These are phyloP conservation scores for Agriotes lineatus DNA, from an alignment of 2,888 invertebrate species.

Conservation along the genomic window DNA sequence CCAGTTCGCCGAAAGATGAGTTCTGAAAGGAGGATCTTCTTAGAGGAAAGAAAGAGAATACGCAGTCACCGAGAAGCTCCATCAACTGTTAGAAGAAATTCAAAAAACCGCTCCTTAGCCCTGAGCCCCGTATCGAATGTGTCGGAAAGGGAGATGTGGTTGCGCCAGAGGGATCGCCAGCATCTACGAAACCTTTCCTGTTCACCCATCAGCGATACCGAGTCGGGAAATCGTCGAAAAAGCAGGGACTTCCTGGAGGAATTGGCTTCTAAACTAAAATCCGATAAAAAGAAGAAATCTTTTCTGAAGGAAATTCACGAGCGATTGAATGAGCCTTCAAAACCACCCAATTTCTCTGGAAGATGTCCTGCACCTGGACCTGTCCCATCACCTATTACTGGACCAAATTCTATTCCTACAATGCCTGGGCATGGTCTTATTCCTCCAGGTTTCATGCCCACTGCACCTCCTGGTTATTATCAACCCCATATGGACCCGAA, in stretches of 20 bases:
- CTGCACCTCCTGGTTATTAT: conserved; percentile 16
- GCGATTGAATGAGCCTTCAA: conserved; percentile 27
- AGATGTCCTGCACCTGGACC: conserved; percentile 54
- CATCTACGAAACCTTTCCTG: not conserved
- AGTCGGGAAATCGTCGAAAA: not conserved
- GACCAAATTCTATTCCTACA: not conserved
- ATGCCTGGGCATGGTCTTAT: conserved; percentile 57
- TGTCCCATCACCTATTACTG: not conserved
- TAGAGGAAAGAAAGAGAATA: not conserved
- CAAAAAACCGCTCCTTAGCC: not conserved
- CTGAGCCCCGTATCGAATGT: conserved; percentile 31
- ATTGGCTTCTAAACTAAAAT: conserved; percentile 59
- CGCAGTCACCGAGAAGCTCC: not conserved
- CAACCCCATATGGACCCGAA: conserved; percentile 21
- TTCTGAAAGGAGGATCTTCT: not conserved
- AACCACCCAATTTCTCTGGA: conserved; percentile 1
- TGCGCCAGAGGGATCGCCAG: conserved; percentile 23
- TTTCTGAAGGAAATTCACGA: conserved; percentile 36
- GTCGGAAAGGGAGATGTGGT: conserved; percentile 46
- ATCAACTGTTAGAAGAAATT: not conserved
- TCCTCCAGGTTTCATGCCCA: conserved; percentile 29
- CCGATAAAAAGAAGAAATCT: conserved; percentile 28
- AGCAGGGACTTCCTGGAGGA: conserved; percentile 59
- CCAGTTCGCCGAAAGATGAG: not conserved
- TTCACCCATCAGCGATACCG: conserved; percentile 13